These are phyloP conservation scores for Tridacna gigas DNA, from an alignment of 2,888 invertebrate genomes.

Conservation along the genomic window DNA sequence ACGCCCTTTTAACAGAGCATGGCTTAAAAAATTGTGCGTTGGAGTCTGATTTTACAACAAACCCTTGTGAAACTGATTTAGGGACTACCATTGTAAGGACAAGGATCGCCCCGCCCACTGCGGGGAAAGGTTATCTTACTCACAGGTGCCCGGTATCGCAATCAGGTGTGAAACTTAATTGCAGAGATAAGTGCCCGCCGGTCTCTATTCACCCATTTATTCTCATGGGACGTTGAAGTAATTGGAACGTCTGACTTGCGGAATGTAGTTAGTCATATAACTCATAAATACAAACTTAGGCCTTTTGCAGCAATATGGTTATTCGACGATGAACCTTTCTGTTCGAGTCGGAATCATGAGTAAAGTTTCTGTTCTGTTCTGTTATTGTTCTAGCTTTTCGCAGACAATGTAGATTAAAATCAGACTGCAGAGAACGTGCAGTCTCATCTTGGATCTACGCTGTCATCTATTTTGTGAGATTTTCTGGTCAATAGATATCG, in stretches of 20 bases:
- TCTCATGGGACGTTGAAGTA: not conserved
- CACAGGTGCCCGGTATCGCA: constrained; percentile 38
- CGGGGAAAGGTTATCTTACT: constrained; percentile 35
- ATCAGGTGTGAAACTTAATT: constrained; percentile 46
- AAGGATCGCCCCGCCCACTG: not conserved
- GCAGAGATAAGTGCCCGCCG: constrained; percentile 25
- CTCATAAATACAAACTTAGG: not conserved
- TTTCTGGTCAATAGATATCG: too few species aligned
- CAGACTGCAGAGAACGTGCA: too few species aligned
- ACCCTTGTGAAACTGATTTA: not conserved
- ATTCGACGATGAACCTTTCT: too few species aligned
- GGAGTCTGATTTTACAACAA: not conserved
- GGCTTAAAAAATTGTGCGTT: not conserved
- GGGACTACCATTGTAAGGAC: not conserved
- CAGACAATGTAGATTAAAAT: too few species aligned
- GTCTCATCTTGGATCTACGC: too few species aligned
- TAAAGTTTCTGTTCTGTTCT: too few species aligned
- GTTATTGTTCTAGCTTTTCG: too few species aligned
- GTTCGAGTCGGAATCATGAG: too few species aligned
- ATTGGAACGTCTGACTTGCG: not conserved
- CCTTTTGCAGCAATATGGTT: too few species aligned
- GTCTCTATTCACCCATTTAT: not conserved
- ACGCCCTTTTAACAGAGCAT: not conserved
- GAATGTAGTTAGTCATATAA: not conserved
- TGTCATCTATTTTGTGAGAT: too few species aligned